These are phyloP conservation scores for Corynorhinus townsendii DNA, from an alignment of 2,113 vertebrate genomes.

Conservation along the genomic window DNA sequence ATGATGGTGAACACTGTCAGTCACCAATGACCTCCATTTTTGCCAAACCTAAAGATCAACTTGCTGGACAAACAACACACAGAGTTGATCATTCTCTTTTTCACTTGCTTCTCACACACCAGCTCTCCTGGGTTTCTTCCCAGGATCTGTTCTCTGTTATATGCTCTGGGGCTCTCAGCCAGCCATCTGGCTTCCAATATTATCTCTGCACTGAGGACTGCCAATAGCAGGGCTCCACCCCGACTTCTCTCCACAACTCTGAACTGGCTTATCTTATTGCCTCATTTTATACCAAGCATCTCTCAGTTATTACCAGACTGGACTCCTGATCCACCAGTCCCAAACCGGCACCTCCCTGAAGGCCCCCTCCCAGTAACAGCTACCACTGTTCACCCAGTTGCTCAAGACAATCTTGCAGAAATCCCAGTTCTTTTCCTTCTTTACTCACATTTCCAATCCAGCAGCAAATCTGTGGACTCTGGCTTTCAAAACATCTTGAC, in stretches of 20 bases:
- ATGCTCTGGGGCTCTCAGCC: not conserved
- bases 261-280: not conserved
- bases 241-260: not conserved
- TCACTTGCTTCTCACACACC: not conserved
- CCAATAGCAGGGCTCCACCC: not conserved
- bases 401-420: not conserved
- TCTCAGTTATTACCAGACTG: not conserved
- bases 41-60: not conserved
- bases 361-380: not conserved
- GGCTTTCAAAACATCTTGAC: not conserved
- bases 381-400: not conserved
- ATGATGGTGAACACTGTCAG: not conserved
- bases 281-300: not conserved
- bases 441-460: not conserved
- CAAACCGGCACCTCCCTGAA: not conserved
- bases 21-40: not conserved
- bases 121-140: not conserved
- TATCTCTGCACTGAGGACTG: not conserved
- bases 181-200: not conserved
- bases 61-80: not conserved
- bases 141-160: not conserved
- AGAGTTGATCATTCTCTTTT: not conserved
- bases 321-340: not conserved
- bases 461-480: not conserved
- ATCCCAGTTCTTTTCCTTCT: not conserved